Conservation (phyloP, 2,888 invertebrate genomes). For the Hipparchia sbordonii region DNA sequence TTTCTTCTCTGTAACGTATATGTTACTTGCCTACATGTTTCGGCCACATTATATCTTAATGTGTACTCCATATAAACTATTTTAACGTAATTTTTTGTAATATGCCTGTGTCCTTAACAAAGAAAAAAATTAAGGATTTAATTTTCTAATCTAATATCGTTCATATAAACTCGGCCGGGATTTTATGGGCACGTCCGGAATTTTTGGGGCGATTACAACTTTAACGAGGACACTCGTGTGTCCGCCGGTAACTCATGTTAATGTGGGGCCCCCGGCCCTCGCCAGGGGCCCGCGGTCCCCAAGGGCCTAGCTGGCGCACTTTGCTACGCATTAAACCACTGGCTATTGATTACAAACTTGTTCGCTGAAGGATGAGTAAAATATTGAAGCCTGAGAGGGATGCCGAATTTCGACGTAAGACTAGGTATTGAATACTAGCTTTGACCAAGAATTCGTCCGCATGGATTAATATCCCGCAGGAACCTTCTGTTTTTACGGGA, state of each 20-base stretch:
- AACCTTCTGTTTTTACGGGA: too few species aligned
- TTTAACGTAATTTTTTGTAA: too few species aligned
- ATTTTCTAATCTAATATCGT: not conserved
- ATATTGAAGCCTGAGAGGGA: too few species aligned
- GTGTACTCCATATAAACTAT: too few species aligned
- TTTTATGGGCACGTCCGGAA: constrained; percentile 1
- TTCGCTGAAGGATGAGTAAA: not conserved
- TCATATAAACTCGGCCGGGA: not conserved
- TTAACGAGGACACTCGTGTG: constrained; percentile 20
- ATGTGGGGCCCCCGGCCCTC: constrained; percentile 20
- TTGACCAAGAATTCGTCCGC: not conserved
- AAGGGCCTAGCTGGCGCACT: constrained; percentile 27
- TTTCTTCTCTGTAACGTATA: too few species aligned
- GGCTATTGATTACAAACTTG: constrained; percentile 23
- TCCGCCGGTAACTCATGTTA: constrained; percentile 23
- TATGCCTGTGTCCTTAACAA: too few species aligned
- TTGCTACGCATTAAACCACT: constrained; percentile 27
- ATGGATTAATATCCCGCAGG: too few species aligned
- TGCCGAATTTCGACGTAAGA: too few species aligned
- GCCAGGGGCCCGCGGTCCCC: constrained; percentile 1
- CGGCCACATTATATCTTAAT: too few species aligned
- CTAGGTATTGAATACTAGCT: too few species aligned
- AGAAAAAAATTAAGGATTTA: too few species aligned
- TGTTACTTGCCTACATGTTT: too few species aligned
- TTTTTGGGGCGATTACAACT: constrained; percentile 27